phyloP scores from a whole-genome alignment of 2,888 invertebrate genomes.

The Tenthredo livida region DNA sequence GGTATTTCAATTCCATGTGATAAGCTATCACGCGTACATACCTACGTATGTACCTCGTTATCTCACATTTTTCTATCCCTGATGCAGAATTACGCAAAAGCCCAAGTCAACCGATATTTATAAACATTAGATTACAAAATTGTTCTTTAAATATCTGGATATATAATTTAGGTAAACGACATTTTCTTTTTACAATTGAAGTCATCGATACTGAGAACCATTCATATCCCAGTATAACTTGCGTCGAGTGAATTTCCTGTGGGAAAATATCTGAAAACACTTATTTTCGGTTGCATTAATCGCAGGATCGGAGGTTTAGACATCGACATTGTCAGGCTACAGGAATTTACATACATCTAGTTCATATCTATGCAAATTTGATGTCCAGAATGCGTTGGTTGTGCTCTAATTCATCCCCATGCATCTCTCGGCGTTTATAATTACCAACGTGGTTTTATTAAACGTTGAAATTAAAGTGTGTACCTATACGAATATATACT shows the following conservation, averaged over 20 bases:
- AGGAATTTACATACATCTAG: neutral
- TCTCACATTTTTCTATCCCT: neutral
- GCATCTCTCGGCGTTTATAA: slow-evolving; percentile 5
- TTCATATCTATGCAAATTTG: slow-evolving; percentile 37
- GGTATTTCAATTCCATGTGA: neutral
- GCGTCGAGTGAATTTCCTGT: neutral
- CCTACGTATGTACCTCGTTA: neutral
- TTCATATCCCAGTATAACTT: neutral
- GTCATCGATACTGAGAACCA: neutral
- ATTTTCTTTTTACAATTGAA: neutral
- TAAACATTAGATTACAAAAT: neutral
- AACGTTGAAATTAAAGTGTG: neutral
- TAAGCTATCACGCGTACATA: neutral
- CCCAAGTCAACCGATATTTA: slow-evolving; percentile 2
- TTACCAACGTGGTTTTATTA: neutral
- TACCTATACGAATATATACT: neutral
- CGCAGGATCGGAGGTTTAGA: neutral
- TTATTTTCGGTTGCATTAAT: neutral
- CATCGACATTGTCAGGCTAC: neutral
- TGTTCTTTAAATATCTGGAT: neutral
- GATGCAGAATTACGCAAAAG: slow-evolving; percentile 4
- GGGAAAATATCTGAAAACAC: neutral
- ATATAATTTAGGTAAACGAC: neutral
- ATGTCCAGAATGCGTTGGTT: slow-evolving; percentile 1
- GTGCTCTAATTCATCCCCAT: slow-evolving; percentile 11